These are phyloP conservation scores for Nothoprocta pentlandii DNA, from an alignment of 2,113 vertebrate genomes.

Conservation along the genomic window DNA sequence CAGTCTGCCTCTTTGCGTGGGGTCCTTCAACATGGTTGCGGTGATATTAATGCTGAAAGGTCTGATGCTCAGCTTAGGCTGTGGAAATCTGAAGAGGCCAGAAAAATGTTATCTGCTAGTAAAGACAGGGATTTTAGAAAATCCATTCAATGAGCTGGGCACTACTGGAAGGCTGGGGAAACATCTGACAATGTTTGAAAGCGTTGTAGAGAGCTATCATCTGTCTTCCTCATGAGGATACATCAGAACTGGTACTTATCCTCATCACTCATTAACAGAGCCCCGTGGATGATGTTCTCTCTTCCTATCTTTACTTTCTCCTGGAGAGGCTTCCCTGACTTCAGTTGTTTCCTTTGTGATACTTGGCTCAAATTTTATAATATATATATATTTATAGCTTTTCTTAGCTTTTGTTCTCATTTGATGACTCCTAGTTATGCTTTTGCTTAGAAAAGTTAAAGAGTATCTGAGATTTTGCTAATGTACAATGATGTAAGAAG, in stretches of 20 bases:
- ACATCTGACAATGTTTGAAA: not conserved
- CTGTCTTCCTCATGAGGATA: not conserved
- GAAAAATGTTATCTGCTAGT: not conserved
- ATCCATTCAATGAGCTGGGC: not conserved
- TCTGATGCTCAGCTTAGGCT: not conserved
- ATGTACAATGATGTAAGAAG: not conserved
- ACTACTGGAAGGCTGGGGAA: not conserved
- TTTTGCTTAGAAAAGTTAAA: slow-evolving; percentile 26
- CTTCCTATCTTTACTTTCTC: slow-evolving; percentile 1
- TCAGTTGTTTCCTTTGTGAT: not conserved
- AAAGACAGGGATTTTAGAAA: not conserved
- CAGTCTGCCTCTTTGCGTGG: not conserved
- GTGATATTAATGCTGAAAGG: not conserved
- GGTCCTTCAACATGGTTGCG: not conserved
- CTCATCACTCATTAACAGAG: not conserved
- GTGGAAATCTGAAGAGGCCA: not conserved
- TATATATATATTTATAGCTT: not conserved
- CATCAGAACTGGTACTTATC: slow-evolving; percentile 22
- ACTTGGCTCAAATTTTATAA: slow-evolving; percentile 9
- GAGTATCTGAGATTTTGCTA: not conserved
- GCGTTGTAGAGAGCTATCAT: not conserved
- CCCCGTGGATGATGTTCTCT: not conserved
- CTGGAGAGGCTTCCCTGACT: not conserved
- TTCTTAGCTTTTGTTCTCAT: slow-evolving; percentile 8
- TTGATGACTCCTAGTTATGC: slow-evolving; percentile 21